Evolutionary conservation across 1,140 invertebrate species (phyloP).

Genomic region (Drosophila takahashii): DNA sequence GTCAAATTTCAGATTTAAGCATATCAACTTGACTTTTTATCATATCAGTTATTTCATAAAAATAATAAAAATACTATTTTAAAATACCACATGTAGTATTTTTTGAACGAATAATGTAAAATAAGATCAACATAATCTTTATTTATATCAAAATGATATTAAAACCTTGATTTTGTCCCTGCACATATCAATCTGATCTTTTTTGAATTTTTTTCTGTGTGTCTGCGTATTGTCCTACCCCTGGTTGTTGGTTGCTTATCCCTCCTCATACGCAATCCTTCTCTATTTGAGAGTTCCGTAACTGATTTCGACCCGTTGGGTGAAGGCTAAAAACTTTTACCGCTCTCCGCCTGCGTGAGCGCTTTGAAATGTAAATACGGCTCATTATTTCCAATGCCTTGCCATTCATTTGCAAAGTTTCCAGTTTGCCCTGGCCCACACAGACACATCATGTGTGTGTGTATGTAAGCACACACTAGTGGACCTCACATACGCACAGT

Average conservation of each 20-base stretch:
- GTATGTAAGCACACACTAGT: not conserved
- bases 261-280: slow-evolving; percentile 25
- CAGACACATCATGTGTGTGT: not conserved
- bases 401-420: slow-evolving; percentile 77
- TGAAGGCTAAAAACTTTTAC: slow-evolving; percentile 7
- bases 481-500: not conserved
- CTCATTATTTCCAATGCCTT: slow-evolving; percentile 79
- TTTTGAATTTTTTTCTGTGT: no score
- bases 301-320: slow-evolving; percentile 29
- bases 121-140: no score
- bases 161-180: no score
- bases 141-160: no score
- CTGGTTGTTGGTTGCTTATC: not conserved
- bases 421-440: slow-evolving; percentile 25
- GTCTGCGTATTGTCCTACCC: not conserved
- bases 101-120: no score
- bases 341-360: slow-evolving; percentile 30
- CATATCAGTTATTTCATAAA: no score
- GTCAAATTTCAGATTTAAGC: no score
- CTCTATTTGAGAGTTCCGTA: slow-evolving; percentile 11
- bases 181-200: no score
- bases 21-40: no score
- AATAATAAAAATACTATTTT: no score
- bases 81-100: no score
- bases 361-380: slow-evolving; percentile 83